phyloP scores from a whole-genome alignment of 2,888 invertebrate genomes.

The Callyntrura guangdongensis region DNA sequence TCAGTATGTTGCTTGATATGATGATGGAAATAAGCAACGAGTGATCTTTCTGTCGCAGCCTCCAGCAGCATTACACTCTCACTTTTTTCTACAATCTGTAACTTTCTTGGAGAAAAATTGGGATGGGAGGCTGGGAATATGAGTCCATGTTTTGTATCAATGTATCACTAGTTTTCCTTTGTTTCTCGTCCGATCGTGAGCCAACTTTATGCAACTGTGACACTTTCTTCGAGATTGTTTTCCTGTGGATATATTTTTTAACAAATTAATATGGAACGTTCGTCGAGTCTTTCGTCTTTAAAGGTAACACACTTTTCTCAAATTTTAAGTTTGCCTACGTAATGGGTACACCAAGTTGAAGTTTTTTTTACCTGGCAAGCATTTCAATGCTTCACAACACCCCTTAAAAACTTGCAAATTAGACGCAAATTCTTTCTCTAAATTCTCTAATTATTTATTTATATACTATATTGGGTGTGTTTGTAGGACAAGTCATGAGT shows the following conservation, averaged over 20 bases:
- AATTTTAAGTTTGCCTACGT: too few species aligned
- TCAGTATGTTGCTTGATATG: background rate
- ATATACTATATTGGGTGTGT: too few species aligned
- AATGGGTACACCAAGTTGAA: too few species aligned
- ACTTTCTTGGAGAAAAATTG: constrained; percentile 64
- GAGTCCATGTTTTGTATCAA: constrained; percentile 35
- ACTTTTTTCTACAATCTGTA: constrained; percentile 7
- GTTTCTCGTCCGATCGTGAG: constrained; percentile 39
- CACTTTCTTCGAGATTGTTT: background rate
- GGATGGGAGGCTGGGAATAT: constrained; percentile 57
- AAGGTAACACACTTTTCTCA: too few species aligned
- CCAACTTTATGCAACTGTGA: constrained; percentile 34
- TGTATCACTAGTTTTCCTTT: constrained; percentile 61
- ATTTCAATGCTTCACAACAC: too few species aligned
- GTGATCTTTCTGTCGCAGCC: constrained; percentile 40
- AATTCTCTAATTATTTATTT: too few species aligned
- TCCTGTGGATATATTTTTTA: background rate
- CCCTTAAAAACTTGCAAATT: too few species aligned
- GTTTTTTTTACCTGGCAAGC: too few species aligned
- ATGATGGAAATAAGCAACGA: constrained; percentile 5
- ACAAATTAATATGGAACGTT: background rate
- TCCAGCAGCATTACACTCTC: constrained; percentile 29
- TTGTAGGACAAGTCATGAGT: too few species aligned
- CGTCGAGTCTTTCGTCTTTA: background rate
- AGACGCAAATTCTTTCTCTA: too few species aligned